phyloP scores from a whole-genome alignment of 2,888 invertebrate genomes.

The Cynaeus angustus region DNA sequence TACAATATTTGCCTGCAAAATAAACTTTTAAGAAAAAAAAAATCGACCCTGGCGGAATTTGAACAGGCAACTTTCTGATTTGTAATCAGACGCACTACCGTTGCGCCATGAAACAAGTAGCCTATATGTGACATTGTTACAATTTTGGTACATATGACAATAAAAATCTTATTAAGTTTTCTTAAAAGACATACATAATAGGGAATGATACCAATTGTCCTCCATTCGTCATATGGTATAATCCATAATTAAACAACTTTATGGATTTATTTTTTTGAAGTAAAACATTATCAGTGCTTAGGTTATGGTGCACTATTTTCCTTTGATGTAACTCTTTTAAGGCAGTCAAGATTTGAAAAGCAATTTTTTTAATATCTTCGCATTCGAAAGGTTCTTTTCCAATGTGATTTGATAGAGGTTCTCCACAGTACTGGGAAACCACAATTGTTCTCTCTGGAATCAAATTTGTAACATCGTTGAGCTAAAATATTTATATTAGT shows the following conservation, averaged over 20 bases:
- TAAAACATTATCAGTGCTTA: constrained; percentile 83
- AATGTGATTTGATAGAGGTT: constrained; percentile 73
- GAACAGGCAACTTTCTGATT: constrained; percentile 99
- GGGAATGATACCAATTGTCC: constrained; percentile 94
- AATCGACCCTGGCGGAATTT: constrained; percentile 95
- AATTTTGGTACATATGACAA: too few relatives aligned
- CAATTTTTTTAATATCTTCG: constrained; percentile 75
- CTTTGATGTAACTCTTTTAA: constrained; percentile 82
- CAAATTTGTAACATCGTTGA: too few relatives aligned
- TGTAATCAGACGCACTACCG: constrained; percentile 99
- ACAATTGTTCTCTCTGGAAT: constrained; percentile 85
- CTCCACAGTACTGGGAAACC: constrained; percentile 86
- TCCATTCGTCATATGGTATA: constrained; percentile 91
- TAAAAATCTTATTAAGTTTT: too few relatives aligned
- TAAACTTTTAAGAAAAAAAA: constrained; percentile 58
- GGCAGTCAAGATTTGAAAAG: too few relatives aligned
- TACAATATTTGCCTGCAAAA: background rate
- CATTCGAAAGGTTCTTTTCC: constrained; percentile 72
- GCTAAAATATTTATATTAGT: too few relatives aligned
- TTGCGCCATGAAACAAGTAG: constrained; percentile 98
- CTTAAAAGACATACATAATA: constrained; percentile 84
- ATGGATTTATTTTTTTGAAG: constrained; percentile 82
- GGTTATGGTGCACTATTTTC: constrained; percentile 82
- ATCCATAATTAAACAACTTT: constrained; percentile 94
- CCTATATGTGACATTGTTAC: too few relatives aligned